A percentile compares a stretch with the other conserved stretches of the same genome.
Conservation (phyloP, 2,113 vertebrate species). For the Ceyx cyanopectus region DNA sequence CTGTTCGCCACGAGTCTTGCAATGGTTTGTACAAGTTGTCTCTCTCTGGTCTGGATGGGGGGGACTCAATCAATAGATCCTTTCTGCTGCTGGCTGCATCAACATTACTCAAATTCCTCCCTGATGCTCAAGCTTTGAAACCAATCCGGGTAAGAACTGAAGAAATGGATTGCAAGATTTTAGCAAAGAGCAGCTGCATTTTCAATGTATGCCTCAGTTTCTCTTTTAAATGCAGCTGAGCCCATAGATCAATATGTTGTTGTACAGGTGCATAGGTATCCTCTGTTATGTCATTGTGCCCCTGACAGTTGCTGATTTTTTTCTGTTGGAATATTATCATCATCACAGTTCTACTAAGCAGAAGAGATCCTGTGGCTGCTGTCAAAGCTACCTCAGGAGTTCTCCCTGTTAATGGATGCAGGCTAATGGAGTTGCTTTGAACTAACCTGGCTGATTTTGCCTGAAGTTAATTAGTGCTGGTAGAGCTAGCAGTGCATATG, state of each 20-base stretch:
- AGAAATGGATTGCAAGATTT: background rate
- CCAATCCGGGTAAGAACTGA: constrained; percentile 85
- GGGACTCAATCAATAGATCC: constrained; percentile 96
- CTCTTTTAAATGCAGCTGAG: background rate
- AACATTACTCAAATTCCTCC: constrained; percentile 96
- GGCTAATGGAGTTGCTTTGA: background rate
- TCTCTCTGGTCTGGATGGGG: constrained; percentile 94
- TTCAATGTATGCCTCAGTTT: background rate
- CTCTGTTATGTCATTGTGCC: background rate
- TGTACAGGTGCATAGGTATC: background rate
- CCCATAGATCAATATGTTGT: background rate
- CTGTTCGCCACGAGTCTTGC: constrained; percentile 96
- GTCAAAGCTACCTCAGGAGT: background rate
- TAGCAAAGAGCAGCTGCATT: background rate
- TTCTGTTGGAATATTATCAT: background rate
- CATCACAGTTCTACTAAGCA: background rate
- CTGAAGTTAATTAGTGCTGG: background rate
- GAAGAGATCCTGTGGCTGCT: background rate
- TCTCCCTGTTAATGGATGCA: background rate
- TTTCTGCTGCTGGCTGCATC: constrained; percentile 96
- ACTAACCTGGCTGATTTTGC: background rate
- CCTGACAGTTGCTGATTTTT: background rate
- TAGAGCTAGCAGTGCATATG: background rate
- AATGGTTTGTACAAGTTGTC: constrained; percentile 97
- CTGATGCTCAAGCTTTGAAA: constrained; percentile 95